Evolutionary conservation across 2,113 vertebrate species (phyloP), one percentile per base, ranked within the genome.

Genomic region (Colaptes auratus): DNA sequence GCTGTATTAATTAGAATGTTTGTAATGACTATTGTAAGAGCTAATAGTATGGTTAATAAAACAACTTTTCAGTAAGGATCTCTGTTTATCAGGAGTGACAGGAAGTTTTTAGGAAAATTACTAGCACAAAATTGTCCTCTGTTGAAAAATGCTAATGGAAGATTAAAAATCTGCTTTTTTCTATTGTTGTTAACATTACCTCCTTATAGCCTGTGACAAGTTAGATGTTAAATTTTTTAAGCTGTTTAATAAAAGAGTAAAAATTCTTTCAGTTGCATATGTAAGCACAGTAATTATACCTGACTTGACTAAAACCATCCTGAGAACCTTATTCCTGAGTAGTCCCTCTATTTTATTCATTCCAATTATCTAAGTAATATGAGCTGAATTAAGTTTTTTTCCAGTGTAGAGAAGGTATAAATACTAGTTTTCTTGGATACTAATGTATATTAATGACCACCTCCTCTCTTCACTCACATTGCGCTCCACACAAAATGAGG

Each of bases 211-310:
- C 0, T 53, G 42, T 85, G 72, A 77, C 69, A 83, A 86, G 76
- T 79, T 73, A 72, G 84, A 91, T 33, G 15, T 65, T 93, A 90
- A 82, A 78, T 95, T 80, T 53, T 90, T 56, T 75, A 88, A 80
- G 33, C 60, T 82, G 9, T 74, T 92, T 74, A 71, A 93, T 82
- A 71, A 82, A 88, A 77, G 36, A 58, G 10, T 50, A 80, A 95
- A 93, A 96, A 78, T 85, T 48, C 44, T 71, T 91, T 89, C 65
- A 36, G 35, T 58, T 88, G 36, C 50, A 53, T 48, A 44, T 60
- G 48, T 85, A 91, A 89, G 56, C 50, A 91, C 36, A 77, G 56
- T 71, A 33, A 86, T 86, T 82, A 95, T 50, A 39, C 10, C 39
- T 39, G 39, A 73, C 27, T 72, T 73, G 55, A 71, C 56, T 80